Evolutionary conservation across 1,140 invertebrate species (phyloP).

Genomic region (Scylla paramamosain): DNA sequence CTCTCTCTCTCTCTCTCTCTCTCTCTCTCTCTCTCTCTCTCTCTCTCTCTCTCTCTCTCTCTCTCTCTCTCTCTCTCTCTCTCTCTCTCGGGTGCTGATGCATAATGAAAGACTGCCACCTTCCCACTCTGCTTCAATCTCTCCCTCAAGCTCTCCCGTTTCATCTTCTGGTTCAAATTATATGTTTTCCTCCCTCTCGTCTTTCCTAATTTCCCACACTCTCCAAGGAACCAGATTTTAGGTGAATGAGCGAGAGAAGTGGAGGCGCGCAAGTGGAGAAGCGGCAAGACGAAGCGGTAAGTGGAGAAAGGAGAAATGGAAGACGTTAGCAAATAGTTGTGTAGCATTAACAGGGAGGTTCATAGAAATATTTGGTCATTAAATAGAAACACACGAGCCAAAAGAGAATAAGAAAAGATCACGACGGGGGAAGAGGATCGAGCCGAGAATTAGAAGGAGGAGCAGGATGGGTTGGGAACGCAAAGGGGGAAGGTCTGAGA

Average conservation of each 20-base stretch:
- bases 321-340: too few species aligned
- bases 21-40: not conserved
- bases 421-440: not conserved
- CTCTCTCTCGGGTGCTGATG: not conserved
- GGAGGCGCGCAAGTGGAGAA: too few species aligned
- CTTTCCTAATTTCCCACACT: not conserved
- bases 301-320: too few species aligned
- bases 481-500: not conserved
- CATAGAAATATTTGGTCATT: too few species aligned
- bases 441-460: too few species aligned
- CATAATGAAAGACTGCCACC: slow-evolving; percentile 21
- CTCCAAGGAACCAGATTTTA: slow-evolving; percentile 21
- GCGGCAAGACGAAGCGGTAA: too few species aligned
- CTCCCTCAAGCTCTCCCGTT: not conserved
- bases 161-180: slow-evolving; percentile 15
- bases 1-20: not conserved
- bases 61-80: slow-evolving; percentile 20
- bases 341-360: too few species aligned
- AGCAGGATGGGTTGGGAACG: not conserved
- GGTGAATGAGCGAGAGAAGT: not conserved
- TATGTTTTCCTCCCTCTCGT: slow-evolving; percentile 18
- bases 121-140: not conserved
- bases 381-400: not conserved
- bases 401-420: not conserved
- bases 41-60: slow-evolving; percentile 11